phyloP scores from a whole-genome alignment of 64 coral and sea anemone genomes.

The Stichodactyla helianthus region DNA sequence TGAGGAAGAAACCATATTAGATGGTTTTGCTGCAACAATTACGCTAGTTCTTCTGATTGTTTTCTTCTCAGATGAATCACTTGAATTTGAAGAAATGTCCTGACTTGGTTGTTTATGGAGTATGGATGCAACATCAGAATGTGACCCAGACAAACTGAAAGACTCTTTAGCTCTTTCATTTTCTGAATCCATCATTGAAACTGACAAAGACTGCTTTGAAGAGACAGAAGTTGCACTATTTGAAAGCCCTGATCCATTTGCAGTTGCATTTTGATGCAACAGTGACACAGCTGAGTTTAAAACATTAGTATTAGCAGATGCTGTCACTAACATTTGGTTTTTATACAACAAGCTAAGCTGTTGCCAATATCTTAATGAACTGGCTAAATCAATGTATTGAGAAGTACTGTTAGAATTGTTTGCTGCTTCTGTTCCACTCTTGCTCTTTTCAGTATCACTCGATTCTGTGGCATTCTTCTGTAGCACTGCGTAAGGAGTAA shows the following conservation, averaged over 20 bases:
- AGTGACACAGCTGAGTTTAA: background rate
- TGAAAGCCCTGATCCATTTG: background rate
- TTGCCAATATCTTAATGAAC: slow-evolving; percentile 82
- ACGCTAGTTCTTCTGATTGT: background rate
- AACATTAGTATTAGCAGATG: background rate
- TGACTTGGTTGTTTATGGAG: background rate
- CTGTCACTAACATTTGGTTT: slow-evolving; percentile 37
- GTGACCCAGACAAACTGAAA: background rate
- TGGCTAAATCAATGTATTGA: slow-evolving; percentile 85
- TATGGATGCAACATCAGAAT: background rate
- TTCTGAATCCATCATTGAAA: background rate
- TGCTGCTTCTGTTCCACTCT: background rate
- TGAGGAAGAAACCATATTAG: background rate
- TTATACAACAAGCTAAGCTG: slow-evolving; percentile 78
- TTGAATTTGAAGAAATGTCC: background rate
- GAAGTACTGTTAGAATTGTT: background rate
- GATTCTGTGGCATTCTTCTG: background rate
- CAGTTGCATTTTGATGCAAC: background rate
- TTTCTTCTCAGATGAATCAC: background rate
- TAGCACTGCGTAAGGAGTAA: slow-evolving; percentile 17
- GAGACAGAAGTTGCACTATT: background rate
- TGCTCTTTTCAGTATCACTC: slow-evolving; percentile 38
- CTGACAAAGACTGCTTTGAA: background rate
- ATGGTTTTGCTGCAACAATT: background rate
- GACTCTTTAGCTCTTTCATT: background rate